phyloP scores from a whole-genome alignment of 2,888 invertebrate genomes.

The Drosophila affinis region DNA sequence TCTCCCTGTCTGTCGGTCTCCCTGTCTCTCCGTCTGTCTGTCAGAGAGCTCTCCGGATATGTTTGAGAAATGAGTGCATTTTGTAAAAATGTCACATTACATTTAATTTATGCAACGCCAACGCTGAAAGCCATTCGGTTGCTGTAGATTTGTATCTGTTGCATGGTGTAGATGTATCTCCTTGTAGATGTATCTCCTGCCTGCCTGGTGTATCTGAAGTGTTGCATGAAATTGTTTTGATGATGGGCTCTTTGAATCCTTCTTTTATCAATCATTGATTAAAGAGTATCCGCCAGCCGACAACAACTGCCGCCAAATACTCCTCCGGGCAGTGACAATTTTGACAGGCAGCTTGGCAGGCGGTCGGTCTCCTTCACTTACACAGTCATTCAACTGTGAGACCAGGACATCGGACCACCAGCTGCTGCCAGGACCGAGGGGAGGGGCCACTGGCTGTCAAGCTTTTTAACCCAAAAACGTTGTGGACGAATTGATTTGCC shows the following conservation, averaged over 20 bases:
- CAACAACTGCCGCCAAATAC: constrained; percentile 8
- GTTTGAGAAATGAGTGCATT: constrained; percentile 82
- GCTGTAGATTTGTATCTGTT: constrained; percentile 17
- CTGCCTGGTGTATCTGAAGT: constrained; percentile 36
- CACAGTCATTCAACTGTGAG: constrained; percentile 9
- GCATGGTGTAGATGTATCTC: constrained; percentile 10
- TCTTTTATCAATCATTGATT: constrained; percentile 18
- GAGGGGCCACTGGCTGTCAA: constrained; percentile 51
- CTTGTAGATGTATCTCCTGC: too few species aligned
- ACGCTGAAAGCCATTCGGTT: constrained; percentile 33
- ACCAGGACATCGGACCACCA: constrained; percentile 31
- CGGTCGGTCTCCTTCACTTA: constrained; percentile 37
- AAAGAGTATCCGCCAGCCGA: background rate
- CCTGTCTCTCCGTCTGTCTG: constrained; percentile 18
- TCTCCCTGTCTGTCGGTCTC: background rate
- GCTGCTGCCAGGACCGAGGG: constrained; percentile 37
- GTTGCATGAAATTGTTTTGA: constrained; percentile 71
- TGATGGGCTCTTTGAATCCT: background rate
- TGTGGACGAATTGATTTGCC: constrained; percentile 42
- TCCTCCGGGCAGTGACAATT: constrained; percentile 37
- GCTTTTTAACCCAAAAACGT: constrained; percentile 65
- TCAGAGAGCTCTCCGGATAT: constrained; percentile 62
- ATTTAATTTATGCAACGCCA: constrained; percentile 81
- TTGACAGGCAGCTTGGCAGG: constrained; percentile 42
- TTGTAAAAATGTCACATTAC: constrained; percentile 83